phyloP scores from a whole-genome alignment of 2,888 invertebrate species.

The Incurvaria masculella region DNA sequence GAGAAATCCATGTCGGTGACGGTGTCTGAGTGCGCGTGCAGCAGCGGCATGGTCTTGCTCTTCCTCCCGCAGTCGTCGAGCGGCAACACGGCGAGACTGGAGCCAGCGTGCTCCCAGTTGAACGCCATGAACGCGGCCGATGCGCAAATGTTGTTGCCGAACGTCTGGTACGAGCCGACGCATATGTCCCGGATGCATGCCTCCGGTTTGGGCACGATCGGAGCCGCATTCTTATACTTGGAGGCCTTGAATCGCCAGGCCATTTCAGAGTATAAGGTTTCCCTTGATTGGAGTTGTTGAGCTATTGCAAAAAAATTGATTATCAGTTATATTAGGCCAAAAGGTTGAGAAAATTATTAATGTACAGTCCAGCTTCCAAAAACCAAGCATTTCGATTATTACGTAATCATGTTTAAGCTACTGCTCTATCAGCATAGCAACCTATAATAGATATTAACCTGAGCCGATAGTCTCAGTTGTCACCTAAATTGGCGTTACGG shows the following conservation, averaged over 20 bases:
- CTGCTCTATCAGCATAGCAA: no score
- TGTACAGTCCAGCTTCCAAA: no score
- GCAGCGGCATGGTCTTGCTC: slow-evolving; percentile 81
- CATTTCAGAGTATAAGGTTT: no score
- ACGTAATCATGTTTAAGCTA: no score
- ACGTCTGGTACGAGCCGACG: slow-evolving; percentile 90
- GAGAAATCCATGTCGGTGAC: slow-evolving; percentile 95
- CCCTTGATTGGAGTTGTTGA: no score
- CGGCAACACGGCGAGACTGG: slow-evolving; percentile 85
- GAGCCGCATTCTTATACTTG: slow-evolving; percentile 97
- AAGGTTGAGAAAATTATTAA: no score
- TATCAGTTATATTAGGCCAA: no score
- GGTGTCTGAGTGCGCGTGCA: slow-evolving; percentile 85
- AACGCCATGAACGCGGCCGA: slow-evolving; percentile 94
- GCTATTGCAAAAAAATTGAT: no score
- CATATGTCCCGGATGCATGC: slow-evolving; percentile 85
- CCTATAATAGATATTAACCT: no score
- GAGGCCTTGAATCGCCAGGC: slow-evolving; percentile 97
- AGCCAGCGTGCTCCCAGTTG: slow-evolving; percentile 90
- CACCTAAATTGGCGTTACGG: no score
- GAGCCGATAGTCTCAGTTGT: no score
- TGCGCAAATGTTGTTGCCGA: slow-evolving; percentile 92
- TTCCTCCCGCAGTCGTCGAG: slow-evolving; percentile 86
- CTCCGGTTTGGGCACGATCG: slow-evolving; percentile 94
- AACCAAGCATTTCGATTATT: no score